These are phyloP conservation scores for Venturia canescens DNA, from an alignment of 1,140 invertebrate species.

Conservation along the genomic window DNA sequence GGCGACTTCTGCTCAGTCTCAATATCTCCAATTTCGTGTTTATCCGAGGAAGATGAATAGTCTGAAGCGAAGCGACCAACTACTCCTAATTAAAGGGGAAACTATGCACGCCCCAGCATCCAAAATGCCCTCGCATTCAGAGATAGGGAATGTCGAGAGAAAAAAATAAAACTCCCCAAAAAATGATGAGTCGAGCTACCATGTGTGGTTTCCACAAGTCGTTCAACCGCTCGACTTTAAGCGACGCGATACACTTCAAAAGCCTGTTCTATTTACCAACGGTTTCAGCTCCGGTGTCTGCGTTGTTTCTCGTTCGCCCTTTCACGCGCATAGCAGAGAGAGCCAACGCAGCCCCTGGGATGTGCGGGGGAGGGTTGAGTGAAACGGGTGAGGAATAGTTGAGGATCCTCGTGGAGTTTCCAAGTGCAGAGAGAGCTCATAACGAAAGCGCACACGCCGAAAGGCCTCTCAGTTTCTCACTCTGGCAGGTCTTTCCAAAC, in stretches of 20 bases:
- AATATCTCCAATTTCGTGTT: neutral
- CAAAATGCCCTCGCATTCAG: neutral
- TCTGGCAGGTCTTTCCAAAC: neutral
- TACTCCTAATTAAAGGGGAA: constrained; percentile 28
- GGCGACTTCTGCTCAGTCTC: too few species aligned
- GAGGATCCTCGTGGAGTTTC: neutral
- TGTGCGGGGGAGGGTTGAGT: neutral
- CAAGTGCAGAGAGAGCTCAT: neutral
- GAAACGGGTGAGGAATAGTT: constrained; percentile 13
- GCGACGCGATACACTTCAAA: neutral
- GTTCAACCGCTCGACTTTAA: constrained; percentile 24
- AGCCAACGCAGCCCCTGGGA: neutral
- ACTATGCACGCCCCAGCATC: neutral
- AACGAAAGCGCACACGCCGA: constrained; percentile 14
- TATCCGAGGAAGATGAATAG: constrained; percentile 29
- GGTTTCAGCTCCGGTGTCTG: neutral
- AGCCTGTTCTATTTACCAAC: constrained; percentile 15
- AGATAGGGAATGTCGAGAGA: neutral
- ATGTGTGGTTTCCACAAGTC: constrained; percentile 31
- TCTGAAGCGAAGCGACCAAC: neutral
- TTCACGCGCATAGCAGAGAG: constrained; percentile 9
- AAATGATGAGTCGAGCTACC: neutral
- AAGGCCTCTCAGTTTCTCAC: constrained; percentile 26
- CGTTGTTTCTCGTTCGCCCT: constrained; percentile 24
- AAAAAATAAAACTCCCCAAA: constrained; percentile 23